phyloP scores from a whole-genome alignment of 2,113 vertebrate species.

The Phylloscopus whistleri region DNA sequence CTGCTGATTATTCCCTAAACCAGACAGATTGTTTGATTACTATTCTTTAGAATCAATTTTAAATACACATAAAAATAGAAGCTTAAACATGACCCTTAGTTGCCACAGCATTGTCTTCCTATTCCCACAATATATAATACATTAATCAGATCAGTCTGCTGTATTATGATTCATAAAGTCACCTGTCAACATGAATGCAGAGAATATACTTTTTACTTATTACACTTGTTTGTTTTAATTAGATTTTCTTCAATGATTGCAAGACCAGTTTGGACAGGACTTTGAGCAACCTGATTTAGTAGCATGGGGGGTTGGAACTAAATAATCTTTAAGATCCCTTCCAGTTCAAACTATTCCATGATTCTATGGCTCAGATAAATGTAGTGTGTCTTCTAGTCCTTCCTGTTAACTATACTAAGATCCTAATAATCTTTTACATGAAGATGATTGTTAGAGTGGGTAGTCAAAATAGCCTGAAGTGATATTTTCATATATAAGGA shows the following conservation, averaged over 20 bases:
- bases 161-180: not conserved
- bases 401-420: not conserved
- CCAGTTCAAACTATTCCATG: not conserved
- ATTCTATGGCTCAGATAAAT: not conserved
- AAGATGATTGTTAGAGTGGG: not conserved
- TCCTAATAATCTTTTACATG: not conserved
- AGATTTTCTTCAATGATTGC: not conserved
- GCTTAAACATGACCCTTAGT: not conserved
- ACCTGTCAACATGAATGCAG: not conserved
- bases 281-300: not conserved
- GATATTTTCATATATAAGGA: not conserved
- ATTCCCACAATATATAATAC: not conserved
- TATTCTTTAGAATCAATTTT: not conserved
- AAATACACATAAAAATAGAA: not conserved
- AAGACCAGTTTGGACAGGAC: not conserved
- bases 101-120: not conserved
- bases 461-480: not conserved
- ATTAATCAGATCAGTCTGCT: not conserved
- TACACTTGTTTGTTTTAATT: not conserved
- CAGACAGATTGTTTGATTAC: not conserved
- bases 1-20: not conserved
- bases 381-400: not conserved
- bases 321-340: not conserved
- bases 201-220: not conserved
- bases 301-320: rapidly evolving